phyloP scores from a whole-genome alignment of 2,113 vertebrate species.

The Ptilorrhoa leucosticta region DNA sequence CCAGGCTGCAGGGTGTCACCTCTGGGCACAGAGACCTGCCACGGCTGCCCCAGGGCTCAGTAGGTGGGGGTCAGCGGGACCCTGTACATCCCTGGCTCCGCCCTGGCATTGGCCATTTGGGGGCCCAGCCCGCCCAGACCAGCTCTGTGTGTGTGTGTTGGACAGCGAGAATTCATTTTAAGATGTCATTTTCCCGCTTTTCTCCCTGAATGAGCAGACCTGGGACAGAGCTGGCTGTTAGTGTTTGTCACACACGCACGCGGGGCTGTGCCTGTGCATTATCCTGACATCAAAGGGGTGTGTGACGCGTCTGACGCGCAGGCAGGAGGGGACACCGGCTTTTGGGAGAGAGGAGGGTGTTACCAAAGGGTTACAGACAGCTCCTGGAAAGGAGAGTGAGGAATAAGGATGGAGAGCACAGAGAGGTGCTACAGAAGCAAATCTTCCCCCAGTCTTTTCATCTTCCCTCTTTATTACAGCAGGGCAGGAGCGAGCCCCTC shows the following conservation, averaged over 20 bases:
- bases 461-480: not conserved
- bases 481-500: not conserved
- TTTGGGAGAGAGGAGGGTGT: not conserved
- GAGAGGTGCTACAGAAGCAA: not conserved
- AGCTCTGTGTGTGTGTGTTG: not conserved
- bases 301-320: not conserved
- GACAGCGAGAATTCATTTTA: not conserved
- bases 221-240: not conserved
- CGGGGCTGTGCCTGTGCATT: not conserved
- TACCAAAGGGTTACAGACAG: not conserved
- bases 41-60: not conserved
- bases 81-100: not conserved
- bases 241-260: not conserved
- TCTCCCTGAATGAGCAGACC: not conserved
- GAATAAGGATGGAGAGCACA: not conserved
- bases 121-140: not conserved
- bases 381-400: not conserved
- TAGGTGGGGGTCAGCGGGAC: accelerated
- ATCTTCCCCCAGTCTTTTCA: not conserved
- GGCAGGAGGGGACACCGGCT: not conserved
- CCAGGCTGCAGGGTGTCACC: not conserved
- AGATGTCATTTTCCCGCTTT: not conserved
- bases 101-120: not conserved
- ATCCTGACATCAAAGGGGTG: not conserved
- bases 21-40: not conserved